These are phyloP conservation scores for Trididemnum miniatum DNA, from an alignment of 23 tunicate species.

Conservation along the genomic window DNA sequence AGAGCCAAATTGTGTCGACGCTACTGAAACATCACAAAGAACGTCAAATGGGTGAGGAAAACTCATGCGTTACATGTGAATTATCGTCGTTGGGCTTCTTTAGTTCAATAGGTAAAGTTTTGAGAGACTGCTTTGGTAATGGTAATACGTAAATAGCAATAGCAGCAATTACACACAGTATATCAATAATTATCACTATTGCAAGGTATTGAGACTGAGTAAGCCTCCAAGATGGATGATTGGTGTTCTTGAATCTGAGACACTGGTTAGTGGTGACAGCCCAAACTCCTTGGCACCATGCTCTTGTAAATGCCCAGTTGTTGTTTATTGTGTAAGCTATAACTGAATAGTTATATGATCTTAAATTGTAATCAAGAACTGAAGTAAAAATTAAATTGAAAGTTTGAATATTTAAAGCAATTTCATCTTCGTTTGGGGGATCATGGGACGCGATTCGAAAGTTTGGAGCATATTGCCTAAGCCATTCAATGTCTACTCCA, in stretches of 20 bases:
- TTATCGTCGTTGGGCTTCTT: too few relatives aligned
- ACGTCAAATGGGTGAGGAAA: too few relatives aligned
- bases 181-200: neutral
- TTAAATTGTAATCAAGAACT: constrained; percentile 11
- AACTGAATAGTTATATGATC: constrained; percentile 5
- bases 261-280: constrained; percentile 48
- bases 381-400: constrained; percentile 35
- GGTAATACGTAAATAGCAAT: too few relatives aligned
- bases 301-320: constrained; percentile 36
- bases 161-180: neutral
- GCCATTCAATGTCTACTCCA: neutral
- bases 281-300: constrained; percentile 66
- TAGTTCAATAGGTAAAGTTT: too few relatives aligned
- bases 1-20: too few relatives aligned
- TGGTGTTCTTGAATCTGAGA: neutral
- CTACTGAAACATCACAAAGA: too few relatives aligned
- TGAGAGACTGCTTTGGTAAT: too few relatives aligned
- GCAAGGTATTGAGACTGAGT: neutral
- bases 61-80: too few relatives aligned
- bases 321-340: constrained; percentile 44
- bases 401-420: too few relatives aligned
- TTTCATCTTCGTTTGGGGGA: neutral
- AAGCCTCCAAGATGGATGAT: constrained; percentile 11
- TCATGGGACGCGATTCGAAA: constrained; percentile 35
- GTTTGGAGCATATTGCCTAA: constrained; percentile 52